These are phyloP conservation scores for Drosophila ironensis DNA, from an alignment of 1,140 invertebrate species.

Conservation along the genomic window DNA sequence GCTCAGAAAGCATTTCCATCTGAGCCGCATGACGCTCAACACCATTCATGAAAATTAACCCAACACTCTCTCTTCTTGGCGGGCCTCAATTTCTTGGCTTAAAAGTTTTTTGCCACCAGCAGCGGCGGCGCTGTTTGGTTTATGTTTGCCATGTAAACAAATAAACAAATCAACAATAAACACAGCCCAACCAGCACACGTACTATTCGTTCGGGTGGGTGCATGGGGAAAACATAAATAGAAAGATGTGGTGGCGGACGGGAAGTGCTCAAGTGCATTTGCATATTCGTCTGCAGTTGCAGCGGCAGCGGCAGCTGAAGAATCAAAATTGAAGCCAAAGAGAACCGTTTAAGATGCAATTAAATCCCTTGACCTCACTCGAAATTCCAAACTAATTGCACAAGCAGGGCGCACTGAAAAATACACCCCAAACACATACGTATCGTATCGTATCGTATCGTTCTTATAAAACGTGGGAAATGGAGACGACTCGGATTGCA, in stretches of 20 bases:
- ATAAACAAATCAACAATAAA: constrained; percentile 66
- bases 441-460: too few species aligned
- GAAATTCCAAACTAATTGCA: constrained; percentile 53
- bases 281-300: constrained; percentile 27
- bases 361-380: constrained; percentile 53
- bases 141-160: constrained; percentile 69
- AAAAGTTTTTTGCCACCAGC: constrained; percentile 52
- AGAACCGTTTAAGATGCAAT: constrained; percentile 59
- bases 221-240: constrained; percentile 37
- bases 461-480: constrained; percentile 62
- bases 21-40: neutral
- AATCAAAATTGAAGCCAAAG: constrained; percentile 28
- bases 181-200: constrained; percentile 12
- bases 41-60: constrained; percentile 31
- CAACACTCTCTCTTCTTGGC: neutral
- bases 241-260: constrained; percentile 23
- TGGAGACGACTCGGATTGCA: constrained; percentile 71
- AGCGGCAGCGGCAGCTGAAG: constrained; percentile 17
- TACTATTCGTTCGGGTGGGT: too few species aligned
- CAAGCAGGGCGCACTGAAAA: neutral
- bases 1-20: too few species aligned
- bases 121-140: constrained; percentile 64
- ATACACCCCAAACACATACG: too few species aligned
- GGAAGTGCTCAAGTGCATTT: constrained; percentile 14
- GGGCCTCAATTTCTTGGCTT: constrained; percentile 19